Percentiles rank a stretch among this genome's conserved stretches.
Evolutionary conservation across 2,797 vertebrate genomes (phyloP).

Genomic region (Todus mexicanus): DNA sequence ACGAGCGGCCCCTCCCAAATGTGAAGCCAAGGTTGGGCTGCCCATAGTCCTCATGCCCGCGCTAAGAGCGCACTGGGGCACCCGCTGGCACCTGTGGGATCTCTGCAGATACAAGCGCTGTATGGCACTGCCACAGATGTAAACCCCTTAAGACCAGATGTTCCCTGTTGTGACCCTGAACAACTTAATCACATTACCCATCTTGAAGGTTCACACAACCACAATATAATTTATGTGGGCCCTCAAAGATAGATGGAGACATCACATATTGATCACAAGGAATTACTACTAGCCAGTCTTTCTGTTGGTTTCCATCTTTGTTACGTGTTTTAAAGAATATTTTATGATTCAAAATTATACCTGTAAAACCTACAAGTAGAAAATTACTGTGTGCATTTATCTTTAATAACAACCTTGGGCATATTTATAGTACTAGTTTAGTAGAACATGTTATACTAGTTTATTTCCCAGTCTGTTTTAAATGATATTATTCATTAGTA

Average conservation of each 20-base stretch:
- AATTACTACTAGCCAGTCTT: background rate
- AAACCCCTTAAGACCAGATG: accelerated
- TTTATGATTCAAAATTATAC: constrained; percentile 57
- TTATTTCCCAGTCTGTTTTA: constrained; percentile 55
- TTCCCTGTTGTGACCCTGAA: background rate
- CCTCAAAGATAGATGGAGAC: constrained; percentile 7
- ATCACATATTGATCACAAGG: background rate
- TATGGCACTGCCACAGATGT: background rate
- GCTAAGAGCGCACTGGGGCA: background rate
- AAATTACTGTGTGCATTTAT: constrained; percentile 67
- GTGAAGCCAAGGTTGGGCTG: background rate
- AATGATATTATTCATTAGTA: constrained; percentile 58
- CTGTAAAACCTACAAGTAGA: constrained; percentile 61
- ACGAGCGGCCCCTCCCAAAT: background rate
- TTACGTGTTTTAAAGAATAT: constrained; percentile 57
- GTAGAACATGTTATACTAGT: constrained; percentile 42
- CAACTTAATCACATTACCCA: background rate
- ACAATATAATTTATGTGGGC: background rate
- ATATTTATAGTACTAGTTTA: constrained; percentile 57
- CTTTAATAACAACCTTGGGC: constrained; percentile 63
- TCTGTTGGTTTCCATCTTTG: constrained; percentile 5
- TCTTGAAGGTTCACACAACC: background rate
- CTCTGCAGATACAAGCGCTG: accelerated
- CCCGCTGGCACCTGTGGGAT: accelerated
- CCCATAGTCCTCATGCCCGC: background rate